Evolutionary conservation across 2,797 vertebrate species (phyloP), one percentile per base, ranked within the genome.

Genomic region (Champsocephalus gunnari): DNA sequence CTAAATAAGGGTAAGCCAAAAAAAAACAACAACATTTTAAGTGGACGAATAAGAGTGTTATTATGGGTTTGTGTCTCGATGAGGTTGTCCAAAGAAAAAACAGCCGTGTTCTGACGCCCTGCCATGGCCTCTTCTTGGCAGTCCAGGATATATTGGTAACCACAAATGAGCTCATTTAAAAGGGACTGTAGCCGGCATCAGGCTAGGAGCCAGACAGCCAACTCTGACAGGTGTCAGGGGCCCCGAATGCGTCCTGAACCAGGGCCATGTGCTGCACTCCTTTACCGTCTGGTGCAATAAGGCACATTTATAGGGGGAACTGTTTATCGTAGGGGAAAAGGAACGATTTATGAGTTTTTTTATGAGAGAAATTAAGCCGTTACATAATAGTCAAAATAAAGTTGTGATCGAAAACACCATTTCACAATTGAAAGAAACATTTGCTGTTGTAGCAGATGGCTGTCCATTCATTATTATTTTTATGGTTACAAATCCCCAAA

Each of bases 91-190:
- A 44, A 76, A 62, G 70, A 50, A 57, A 75, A 71, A 38, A 54
- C 13, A 10, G 34, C 65, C 3, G 2, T 1, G 21, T 73, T 62
- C 68, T 75, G 78, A 66, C 38, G 54, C 74, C n/a, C 79, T 71
- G 79, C 78, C 71, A 68, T 82, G 82, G 71, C 82, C 81, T 87
- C 45, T 44, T 85, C 50, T 47, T 85, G 89, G 85, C 87, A 83
- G 65, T 84, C 79, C 85, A 70, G 47, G 72, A 63, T 71, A 76
- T 78, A 77, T 75, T 69, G 80, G 82, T 79, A 83, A 71, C 88
- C 81, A 88, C 89, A 92, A 92, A 92, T 87, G 87, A 92, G 91
- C 91, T 93, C 70, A 84, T 92, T 92, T 91, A 84, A 87, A 73
- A 11, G 9, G 75, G 73, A 56, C 75, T 87, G 80, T 83, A 68